phyloP scores from a whole-genome alignment of 2,113 vertebrate genomes.

The Hypocryptadius cinnamomeus region DNA sequence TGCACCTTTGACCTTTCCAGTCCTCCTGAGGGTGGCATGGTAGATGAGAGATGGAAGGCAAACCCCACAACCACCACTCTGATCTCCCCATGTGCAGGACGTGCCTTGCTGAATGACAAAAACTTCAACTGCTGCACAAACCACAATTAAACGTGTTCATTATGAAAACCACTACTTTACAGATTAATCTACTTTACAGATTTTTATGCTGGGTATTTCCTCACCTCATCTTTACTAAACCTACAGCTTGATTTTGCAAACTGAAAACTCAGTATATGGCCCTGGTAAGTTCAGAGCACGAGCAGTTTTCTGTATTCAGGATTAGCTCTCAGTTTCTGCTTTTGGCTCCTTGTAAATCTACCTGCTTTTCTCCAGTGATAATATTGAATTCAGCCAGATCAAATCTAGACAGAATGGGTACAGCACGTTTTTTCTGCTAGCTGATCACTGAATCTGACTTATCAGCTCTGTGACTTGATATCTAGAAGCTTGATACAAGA shows the following conservation, averaged over 20 bases:
- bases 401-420: background rate
- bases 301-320: background rate
- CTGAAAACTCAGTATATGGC: background rate
- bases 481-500: background rate
- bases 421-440: background rate
- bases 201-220: background rate
- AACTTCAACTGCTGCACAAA: background rate
- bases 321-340: background rate
- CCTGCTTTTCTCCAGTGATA: background rate
- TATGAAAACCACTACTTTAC: background rate
- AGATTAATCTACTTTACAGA: background rate
- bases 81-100: background rate
- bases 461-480: background rate
- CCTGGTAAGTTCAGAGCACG: accelerated
- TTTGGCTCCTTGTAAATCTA: background rate
- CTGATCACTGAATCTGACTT: background rate
- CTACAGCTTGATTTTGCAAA: background rate
- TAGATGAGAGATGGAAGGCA: background rate
- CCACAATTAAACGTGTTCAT: background rate
- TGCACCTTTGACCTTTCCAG: background rate
- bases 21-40: background rate
- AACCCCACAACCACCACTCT: accelerated
- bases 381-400: background rate
- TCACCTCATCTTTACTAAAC: background rate
- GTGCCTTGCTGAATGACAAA: background rate